Conservation (phyloP, 2,888 invertebrate genomes). For the Plagiodera versicolora region DNA sequence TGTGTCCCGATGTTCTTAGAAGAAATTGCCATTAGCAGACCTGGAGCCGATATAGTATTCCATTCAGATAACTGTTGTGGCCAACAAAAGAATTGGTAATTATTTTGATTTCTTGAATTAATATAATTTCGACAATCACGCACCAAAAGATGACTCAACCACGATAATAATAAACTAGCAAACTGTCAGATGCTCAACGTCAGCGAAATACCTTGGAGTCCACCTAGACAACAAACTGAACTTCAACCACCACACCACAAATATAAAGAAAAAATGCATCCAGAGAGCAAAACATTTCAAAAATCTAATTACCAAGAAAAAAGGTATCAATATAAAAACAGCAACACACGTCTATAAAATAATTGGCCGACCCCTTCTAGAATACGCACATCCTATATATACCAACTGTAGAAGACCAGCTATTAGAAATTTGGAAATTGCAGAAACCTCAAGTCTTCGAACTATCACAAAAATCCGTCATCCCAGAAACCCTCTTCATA, state of each 20-base stretch:
- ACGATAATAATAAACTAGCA: conserved; percentile 2
- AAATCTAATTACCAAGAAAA: not conserved
- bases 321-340: not conserved
- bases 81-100: conserved; percentile 19
- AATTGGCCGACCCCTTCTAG: not conserved
- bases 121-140: not conserved
- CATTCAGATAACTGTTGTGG: conserved; percentile 21
- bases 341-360: not conserved
- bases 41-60: conserved; percentile 15
- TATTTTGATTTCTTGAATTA: not conserved
- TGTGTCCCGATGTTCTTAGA: conserved; percentile 17
- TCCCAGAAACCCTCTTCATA: not conserved
- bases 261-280: not conserved
- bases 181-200: conserved; percentile 4
- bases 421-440: not conserved
- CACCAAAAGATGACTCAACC: not conserved
- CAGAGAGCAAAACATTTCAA: conserved; percentile 1
- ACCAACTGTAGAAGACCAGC: not conserved
- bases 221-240: not conserved
- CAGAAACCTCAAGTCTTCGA: not conserved
- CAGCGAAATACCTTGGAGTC: not conserved
- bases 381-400: not conserved
- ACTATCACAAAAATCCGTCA: not conserved
- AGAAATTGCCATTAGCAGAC: conserved; percentile 14
- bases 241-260: not conserved